Conservation (phyloP, 1,140 invertebrate species). For the Saxidomus purpurata region DNA sequence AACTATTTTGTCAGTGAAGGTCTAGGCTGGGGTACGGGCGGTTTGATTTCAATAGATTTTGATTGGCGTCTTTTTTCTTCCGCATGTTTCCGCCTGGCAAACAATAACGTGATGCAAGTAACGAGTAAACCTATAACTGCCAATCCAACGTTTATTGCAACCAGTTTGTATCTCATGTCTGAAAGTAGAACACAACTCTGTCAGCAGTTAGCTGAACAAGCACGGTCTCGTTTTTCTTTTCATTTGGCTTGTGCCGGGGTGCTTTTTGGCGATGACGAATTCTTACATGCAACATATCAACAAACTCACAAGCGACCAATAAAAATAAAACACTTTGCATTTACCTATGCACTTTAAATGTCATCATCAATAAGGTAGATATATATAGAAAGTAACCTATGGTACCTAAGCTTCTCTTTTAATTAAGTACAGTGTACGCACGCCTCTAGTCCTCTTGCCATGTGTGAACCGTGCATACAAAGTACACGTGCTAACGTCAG, state of each 20-base stretch:
- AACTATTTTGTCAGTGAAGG: conserved; percentile 22
- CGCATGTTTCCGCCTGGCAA: conserved; percentile 3
- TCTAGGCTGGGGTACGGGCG: conserved; percentile 49
- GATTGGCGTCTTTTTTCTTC: neutral
- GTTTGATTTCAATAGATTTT: conserved; percentile 24
- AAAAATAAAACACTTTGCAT: too few species aligned
- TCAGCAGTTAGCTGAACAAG: neutral
- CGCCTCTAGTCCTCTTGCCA: too few species aligned
- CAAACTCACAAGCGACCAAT: neutral
- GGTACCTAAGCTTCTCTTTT: too few species aligned
- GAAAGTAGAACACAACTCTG: neutral
- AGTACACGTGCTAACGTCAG: too few species aligned
- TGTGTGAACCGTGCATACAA: too few species aligned
- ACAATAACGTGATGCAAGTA: neutral
- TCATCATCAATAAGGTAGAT: too few species aligned
- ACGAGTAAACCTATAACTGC: neutral
- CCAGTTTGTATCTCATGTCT: conserved; percentile 31
- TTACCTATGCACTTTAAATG: too few species aligned
- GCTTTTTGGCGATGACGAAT: neutral
- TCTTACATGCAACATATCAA: neutral
- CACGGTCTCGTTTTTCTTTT: neutral
- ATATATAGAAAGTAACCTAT: too few species aligned
- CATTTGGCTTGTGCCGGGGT: too few species aligned
- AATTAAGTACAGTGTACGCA: too few species aligned
- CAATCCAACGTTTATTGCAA: conserved; percentile 22